Conservation (phyloP, 2,113 vertebrate species). For the Hypanus sabinus region DNA sequence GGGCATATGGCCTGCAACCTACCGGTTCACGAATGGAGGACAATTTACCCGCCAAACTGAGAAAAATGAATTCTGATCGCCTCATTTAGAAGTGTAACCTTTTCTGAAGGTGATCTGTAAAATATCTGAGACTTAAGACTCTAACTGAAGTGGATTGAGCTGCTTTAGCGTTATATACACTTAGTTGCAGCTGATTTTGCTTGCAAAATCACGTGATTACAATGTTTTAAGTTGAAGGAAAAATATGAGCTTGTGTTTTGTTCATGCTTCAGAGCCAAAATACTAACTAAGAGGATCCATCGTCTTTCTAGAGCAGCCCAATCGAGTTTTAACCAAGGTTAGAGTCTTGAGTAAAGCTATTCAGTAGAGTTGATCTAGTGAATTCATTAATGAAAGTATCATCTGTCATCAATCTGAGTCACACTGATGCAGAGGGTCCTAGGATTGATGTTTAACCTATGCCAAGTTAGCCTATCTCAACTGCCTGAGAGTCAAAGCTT, state of each 20-base stretch:
- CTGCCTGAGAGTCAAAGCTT: neutral
- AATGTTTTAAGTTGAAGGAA: neutral
- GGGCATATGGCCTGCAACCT: constrained; percentile 45
- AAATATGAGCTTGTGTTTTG: neutral
- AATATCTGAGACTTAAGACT: neutral
- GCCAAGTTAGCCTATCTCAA: neutral
- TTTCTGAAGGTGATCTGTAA: neutral
- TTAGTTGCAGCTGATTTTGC: neutral
- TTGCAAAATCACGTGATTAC: neutral
- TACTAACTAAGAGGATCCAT: neutral
- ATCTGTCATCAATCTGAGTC: neutral
- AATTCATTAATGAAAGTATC: neutral
- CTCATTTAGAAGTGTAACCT: constrained; percentile 45
- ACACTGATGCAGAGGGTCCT: neutral
- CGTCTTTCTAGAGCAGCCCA: neutral
- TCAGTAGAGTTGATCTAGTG: neutral
- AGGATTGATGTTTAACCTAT: neutral
- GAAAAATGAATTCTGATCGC: constrained; percentile 59
- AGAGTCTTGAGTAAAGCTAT: neutral
- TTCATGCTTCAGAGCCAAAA: neutral
- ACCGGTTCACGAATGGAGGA: constrained; percentile 56
- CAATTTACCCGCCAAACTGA: constrained; percentile 63
- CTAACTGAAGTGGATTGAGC: neutral
- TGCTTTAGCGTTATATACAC: neutral
- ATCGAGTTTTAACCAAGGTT: neutral